Conservation (phyloP, 2,113 vertebrate species). For the Microtus pennsylvanicus region DNA sequence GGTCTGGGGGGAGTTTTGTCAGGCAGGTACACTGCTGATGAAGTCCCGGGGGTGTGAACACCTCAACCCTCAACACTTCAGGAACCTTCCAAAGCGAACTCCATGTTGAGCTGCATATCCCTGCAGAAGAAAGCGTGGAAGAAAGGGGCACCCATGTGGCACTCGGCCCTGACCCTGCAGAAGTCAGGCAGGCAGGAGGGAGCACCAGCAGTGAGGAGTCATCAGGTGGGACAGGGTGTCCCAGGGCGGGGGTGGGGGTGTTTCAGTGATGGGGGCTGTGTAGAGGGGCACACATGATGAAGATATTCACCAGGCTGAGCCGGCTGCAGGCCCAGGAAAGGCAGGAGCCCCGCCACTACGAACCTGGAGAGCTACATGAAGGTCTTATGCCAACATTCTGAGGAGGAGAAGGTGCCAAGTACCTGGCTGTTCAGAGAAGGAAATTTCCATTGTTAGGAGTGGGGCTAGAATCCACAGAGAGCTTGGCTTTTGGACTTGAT, state of each 20-base stretch:
- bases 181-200: not conserved
- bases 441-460: not conserved
- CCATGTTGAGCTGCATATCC: fast-evolving
- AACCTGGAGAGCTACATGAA: not conserved
- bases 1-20: fast-evolving
- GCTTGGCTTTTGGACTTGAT: not conserved
- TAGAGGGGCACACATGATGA: not conserved
- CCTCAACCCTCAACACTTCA: not conserved
- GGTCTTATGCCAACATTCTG: fast-evolving
- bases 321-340: too few species aligned
- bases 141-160: not conserved
- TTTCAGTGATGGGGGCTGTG: not conserved
- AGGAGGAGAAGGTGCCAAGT: too few species aligned
- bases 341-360: not conserved
- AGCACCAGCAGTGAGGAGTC: not conserved
- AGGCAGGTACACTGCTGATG: fast-evolving
- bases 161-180: not conserved
- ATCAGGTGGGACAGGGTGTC: not conserved
- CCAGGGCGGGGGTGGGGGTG: not conserved
- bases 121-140: not conserved
- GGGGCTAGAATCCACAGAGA: fast-evolving
- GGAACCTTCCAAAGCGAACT: fast-evolving
- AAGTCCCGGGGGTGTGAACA: fast-evolving
- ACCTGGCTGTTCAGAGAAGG: not conserved
- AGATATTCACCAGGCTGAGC: not conserved